Percentiles rank a stretch among this genome's conserved stretches.
These are phyloP conservation scores for Accipiter cooperii DNA, from an alignment of 2,113 vertebrate species.

Conservation along the genomic window DNA sequence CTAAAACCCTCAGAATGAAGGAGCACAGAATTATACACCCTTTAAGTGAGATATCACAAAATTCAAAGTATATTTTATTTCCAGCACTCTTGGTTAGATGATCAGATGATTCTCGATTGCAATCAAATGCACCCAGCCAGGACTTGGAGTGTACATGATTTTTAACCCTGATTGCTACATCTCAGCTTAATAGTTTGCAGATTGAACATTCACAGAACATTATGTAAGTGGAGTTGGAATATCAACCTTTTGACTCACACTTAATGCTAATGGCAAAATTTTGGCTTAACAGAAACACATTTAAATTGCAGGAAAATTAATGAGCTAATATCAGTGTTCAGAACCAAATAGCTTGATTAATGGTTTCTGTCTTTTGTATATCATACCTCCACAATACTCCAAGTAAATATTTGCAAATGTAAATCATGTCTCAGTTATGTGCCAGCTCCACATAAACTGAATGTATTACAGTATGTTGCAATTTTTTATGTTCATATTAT, in stretches of 20 bases:
- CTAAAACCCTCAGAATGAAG: neutral
- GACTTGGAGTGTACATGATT: neutral
- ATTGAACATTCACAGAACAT: neutral
- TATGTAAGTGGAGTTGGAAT: neutral
- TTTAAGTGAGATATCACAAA: neutral
- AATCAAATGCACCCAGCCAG: conserved; percentile 40
- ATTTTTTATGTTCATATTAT: neutral
- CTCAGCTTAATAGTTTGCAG: neutral
- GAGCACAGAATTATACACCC: neutral
- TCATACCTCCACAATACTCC: neutral
- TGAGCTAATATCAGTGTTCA: neutral
- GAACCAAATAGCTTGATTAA: neutral
- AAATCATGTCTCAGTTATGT: neutral
- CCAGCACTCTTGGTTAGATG: neutral
- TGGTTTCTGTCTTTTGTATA: neutral
- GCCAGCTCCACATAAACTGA: neutral
- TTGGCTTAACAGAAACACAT: neutral
- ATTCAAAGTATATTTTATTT: conserved; percentile 24
- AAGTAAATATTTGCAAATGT: conserved; percentile 5
- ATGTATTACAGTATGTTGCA: neutral
- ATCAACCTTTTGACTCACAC: neutral
- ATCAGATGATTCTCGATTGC: conserved; percentile 48
- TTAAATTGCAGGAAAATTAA: neutral
- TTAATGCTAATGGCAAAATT: neutral
- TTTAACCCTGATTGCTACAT: conserved; percentile 32